Evolutionary conservation across 2,113 vertebrate genomes (phyloP).

Genomic region (Monopterus albus): DNA sequence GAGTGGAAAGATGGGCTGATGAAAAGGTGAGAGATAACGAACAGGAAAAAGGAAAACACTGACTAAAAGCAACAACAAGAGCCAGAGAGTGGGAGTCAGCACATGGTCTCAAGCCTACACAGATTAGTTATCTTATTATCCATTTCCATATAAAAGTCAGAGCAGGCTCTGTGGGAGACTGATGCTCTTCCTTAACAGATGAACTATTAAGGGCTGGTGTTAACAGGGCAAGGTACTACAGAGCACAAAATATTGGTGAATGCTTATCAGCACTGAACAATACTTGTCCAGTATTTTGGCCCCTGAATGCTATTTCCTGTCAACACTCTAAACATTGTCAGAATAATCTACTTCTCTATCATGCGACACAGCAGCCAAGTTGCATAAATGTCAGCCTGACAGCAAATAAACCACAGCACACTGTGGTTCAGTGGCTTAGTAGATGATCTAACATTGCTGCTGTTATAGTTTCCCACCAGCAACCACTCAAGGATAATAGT

Average conservation of each 20-base stretch:
- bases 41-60: neutral
- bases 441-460: neutral
- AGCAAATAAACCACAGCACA: constrained; percentile 21
- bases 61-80: neutral
- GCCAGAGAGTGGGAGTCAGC: neutral
- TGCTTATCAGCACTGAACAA: neutral
- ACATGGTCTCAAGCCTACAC: neutral
- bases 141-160: constrained; percentile 21
- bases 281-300: neutral
- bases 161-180: neutral
- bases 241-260: constrained; percentile 12
- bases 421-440: neutral
- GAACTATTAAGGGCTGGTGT: constrained; percentile 11
- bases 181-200: constrained; percentile 20
- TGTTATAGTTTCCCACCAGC: constrained; percentile 13
- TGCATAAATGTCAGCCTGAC: neutral
- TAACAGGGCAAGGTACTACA: neutral
- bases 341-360: no score
- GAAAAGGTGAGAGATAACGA: neutral
- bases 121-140: constrained; percentile 26
- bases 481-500: neutral
- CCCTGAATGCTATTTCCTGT: neutral
- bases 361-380: neutral
- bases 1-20: neutral
- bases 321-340: neutral